Base-by-base conservation (phyloP, 2,797 vertebrate genomes). In the Lepilemur septentrionalis region DNA sequence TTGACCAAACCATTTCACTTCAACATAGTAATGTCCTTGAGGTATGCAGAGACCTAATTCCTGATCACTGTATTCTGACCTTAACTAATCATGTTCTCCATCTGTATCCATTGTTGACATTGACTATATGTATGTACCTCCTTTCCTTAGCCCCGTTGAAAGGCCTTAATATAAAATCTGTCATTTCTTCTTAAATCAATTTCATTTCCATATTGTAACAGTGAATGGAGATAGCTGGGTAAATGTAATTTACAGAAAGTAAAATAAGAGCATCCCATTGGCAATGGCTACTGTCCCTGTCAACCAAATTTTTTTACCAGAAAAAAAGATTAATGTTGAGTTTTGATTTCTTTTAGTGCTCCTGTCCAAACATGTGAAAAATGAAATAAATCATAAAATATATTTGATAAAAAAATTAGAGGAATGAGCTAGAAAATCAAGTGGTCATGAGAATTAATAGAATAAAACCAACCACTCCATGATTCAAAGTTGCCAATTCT, bases 241-340 rank as follows among this genome's bases (percentile, higher is more conserved):
- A 94, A 94, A 81, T 96, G 75, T 82, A 84, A 94, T 67, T 92
- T 83, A 50, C 4, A 57, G 61, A 83, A 89, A 86, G 25, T 89
- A 23, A 94, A 94, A 83, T 35, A n/a, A 43, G 59, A 95, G 30
- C 1, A 12, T 72, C 28, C 52, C 28, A 67, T 65, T 94, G 63
- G 4, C 43, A 91, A 43, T 61, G 48, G 14, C 17, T 79, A 67
- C 50, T 92, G 1, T 48, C 43, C 15, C 93, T 70, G 79, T 65
- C 22, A 82, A 43, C 12, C 25, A 72, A n/a, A 32, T 23, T 61
- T 32, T 89, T 75, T 87, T 79, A 57, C 32, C 2, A 20, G 28
- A 89, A 82, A 76, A 91, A 94, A 38, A 81, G 4, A 75, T 84
- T 90, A 38, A 48, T 78, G 82, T 82, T 5, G 2, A n/a, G 5